Conservation (phyloP, 2,113 vertebrate genomes). For the Trogon melanurus region DNA sequence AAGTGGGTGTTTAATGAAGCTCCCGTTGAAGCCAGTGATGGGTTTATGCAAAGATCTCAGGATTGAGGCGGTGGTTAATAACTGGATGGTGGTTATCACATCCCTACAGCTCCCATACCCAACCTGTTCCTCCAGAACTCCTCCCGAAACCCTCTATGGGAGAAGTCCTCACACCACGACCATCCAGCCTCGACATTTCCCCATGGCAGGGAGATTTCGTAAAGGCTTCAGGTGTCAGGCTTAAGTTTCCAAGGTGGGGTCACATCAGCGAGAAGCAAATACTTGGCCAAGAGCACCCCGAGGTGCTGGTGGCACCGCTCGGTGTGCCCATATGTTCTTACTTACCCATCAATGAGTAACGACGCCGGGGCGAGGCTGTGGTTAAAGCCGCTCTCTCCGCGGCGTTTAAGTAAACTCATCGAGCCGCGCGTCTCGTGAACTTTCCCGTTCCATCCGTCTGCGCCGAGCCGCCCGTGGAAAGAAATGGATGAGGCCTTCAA, state of each 20-base stretch:
- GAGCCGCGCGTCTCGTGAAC: slow-evolving; percentile 62
- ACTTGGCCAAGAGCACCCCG: slow-evolving; percentile 22
- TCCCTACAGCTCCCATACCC: not conserved
- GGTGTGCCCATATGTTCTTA: slow-evolving; percentile 29
- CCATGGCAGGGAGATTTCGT: fast-evolving
- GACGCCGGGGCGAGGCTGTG: slow-evolving; percentile 30
- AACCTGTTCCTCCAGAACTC: fast-evolving
- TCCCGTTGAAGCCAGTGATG: not conserved
- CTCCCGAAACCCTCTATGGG: fast-evolving
- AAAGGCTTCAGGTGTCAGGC: slow-evolving; percentile 13
- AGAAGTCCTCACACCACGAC: not conserved
- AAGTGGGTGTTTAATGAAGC: not conserved
- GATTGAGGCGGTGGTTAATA: not conserved
- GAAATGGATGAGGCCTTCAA: slow-evolving; percentile 66
- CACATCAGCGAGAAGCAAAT: slow-evolving; percentile 55
- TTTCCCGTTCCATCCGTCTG: slow-evolving; percentile 66
- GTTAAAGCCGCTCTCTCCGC: slow-evolving; percentile 52
- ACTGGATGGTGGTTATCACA: not conserved
- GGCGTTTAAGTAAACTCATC: slow-evolving; percentile 68
- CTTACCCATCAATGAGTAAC: slow-evolving; percentile 47
- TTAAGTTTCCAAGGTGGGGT: slow-evolving; percentile 7
- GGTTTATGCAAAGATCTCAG: not conserved
- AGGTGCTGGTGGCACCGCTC: slow-evolving; percentile 22
- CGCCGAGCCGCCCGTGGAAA: slow-evolving; percentile 59
- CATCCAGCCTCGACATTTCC: not conserved